Evolutionary conservation across 2,888 invertebrate genomes (phyloP).

Genomic region (Lucinisca nassula): DNA sequence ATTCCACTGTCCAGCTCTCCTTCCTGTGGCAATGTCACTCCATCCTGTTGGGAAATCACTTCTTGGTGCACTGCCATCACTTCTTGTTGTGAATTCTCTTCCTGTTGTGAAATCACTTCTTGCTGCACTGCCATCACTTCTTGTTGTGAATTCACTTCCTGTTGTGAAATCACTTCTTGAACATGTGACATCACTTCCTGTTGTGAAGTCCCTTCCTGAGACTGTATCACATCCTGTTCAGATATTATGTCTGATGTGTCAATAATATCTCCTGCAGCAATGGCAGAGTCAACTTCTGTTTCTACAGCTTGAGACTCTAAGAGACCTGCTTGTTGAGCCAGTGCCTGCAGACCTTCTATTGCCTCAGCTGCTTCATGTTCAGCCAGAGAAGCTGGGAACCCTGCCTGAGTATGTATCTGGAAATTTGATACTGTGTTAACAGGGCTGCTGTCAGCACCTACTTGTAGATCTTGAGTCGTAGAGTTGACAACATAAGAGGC

Average conservation of each 20-base stretch:
- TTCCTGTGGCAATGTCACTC: too few species aligned
- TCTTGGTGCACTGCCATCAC: too few species aligned
- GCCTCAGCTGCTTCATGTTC: conserved; percentile 84
- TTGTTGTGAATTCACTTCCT: not conserved
- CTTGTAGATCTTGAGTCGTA: conserved; percentile 76
- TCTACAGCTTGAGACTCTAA: conserved; percentile 62
- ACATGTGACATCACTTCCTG: too few species aligned
- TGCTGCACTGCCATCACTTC: not conserved
- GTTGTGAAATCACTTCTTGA: too few species aligned
- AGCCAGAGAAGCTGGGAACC: conserved; percentile 22
- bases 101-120: not conserved
- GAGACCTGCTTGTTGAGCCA: conserved; percentile 81
- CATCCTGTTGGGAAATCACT: too few species aligned
- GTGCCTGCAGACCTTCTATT: conserved; percentile 84
- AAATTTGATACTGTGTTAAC: not conserved
- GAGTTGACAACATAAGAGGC: conserved; percentile 72
- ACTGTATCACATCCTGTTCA: not conserved
- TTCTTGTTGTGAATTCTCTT: not conserved
- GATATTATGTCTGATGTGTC: conserved; percentile 44
- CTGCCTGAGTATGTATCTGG: not conserved
- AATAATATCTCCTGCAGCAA: conserved; percentile 65
- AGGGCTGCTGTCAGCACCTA: not conserved
- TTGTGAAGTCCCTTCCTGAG: too few species aligned
- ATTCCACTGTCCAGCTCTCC: conserved; percentile 74
- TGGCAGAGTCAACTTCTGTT: conserved; percentile 59